Conservation (phyloP, 2,113 vertebrate species). For the Tragelaphus imberbis region DNA sequence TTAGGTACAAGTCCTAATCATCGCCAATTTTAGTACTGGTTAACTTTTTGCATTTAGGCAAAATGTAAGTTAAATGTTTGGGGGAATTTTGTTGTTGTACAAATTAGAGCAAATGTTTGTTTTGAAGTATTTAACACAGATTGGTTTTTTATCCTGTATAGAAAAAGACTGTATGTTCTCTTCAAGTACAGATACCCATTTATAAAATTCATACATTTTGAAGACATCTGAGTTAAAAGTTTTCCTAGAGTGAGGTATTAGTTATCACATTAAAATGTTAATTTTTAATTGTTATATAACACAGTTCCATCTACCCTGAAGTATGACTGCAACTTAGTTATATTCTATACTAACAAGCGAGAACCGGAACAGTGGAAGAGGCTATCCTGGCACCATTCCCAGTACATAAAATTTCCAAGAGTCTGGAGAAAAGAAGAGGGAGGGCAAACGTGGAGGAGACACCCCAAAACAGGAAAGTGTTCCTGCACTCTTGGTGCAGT, state of each 20-base stretch:
- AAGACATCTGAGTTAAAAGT: neutral
- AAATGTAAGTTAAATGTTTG: conserved; percentile 12
- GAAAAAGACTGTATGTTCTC: neutral
- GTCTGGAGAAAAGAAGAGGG: neutral
- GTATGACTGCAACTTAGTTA: neutral
- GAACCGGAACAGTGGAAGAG: neutral
- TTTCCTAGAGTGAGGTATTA: neutral
- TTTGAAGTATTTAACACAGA: neutral
- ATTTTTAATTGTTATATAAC: neutral
- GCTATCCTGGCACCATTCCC: neutral
- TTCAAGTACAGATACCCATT: neutral
- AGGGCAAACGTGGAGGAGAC: neutral
- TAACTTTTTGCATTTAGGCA: neutral
- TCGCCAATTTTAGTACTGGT: neutral
- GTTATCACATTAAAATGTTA: conserved; percentile 7
- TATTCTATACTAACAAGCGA: neutral
- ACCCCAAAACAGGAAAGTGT: neutral
- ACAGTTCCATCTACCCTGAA: neutral
- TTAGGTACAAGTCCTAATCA: neutral
- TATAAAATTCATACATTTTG: neutral
- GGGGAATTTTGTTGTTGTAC: neutral
- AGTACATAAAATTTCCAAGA: neutral
- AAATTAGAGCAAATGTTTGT: neutral
- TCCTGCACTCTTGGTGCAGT: neutral
- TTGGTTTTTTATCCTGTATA: neutral